These are phyloP conservation scores for Dissostichus mawsoni DNA, from an alignment of 2,113 vertebrate species.

Conservation along the genomic window DNA sequence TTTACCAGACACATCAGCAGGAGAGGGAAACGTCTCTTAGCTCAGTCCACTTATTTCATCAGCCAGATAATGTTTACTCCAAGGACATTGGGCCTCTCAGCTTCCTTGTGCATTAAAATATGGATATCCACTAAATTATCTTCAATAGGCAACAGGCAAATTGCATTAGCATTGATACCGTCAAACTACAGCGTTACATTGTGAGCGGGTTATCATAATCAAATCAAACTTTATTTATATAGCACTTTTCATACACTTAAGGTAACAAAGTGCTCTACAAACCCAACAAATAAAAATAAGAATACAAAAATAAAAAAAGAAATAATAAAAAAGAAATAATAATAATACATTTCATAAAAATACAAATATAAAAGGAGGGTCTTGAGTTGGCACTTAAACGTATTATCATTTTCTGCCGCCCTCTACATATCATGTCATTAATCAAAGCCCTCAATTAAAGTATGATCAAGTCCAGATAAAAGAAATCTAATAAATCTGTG, in stretches of 20 bases:
- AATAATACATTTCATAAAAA: too few relatives aligned
- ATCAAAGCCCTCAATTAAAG: constrained; percentile 59
- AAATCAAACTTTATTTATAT: too few relatives aligned
- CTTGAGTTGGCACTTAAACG: too few relatives aligned
- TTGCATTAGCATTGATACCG: neutral
- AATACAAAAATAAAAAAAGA: too few relatives aligned
- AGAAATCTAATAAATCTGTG: constrained; percentile 36
- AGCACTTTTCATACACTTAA: too few relatives aligned
- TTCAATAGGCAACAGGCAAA: constrained; percentile 6
- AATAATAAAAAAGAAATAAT: too few relatives aligned
- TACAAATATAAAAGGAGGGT: too few relatives aligned
- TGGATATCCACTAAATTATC: constrained; percentile 13
- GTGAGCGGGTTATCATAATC: constrained; percentile 29
- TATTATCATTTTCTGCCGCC: neutral
- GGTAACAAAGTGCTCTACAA: too few relatives aligned
- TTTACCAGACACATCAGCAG: constrained; percentile 35
- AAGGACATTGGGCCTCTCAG: constrained; percentile 31
- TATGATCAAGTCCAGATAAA: constrained; percentile 50
- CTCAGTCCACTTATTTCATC: constrained; percentile 1
- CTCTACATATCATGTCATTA: constrained; percentile 41
- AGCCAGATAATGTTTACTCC: constrained; percentile 51
- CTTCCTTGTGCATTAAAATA: constrained; percentile 37
- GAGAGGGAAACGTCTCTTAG: constrained; percentile 24
- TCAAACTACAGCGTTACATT: constrained; percentile 22
- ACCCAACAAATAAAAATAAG: too few relatives aligned